A percentile compares a stretch with the other conserved stretches of the same genome.
Evolutionary conservation across 2,888 invertebrate genomes (phyloP).

Genomic region (Pseudoips prasinana): DNA sequence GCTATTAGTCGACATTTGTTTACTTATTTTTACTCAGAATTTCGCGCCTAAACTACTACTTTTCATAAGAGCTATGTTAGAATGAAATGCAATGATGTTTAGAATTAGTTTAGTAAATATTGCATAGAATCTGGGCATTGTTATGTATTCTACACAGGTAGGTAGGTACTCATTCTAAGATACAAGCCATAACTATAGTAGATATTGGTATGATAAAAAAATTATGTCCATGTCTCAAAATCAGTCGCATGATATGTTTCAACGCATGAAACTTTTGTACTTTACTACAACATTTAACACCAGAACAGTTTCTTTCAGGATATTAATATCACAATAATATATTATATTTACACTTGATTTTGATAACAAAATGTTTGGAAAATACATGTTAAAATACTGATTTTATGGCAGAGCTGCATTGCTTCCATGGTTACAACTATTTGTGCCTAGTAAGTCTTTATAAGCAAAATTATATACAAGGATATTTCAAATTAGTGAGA

Average conservation of each 20-base stretch:
- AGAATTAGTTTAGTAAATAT: too few species aligned
- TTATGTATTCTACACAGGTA: too few species aligned
- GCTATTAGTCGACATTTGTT: too few species aligned
- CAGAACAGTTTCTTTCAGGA: conserved; percentile 17
- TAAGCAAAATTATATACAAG: conserved; percentile 27
- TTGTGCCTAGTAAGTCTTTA: conserved; percentile 30
- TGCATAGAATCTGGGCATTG: too few species aligned
- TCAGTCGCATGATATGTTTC: conserved; percentile 47
- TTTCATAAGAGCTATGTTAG: too few species aligned
- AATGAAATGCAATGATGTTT: too few species aligned
- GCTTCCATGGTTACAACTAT: conserved; percentile 18
- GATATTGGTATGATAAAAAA: conserved; percentile 22
- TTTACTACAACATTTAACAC: conserved; percentile 34
- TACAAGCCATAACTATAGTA: too few species aligned
- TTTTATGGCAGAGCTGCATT: conserved; percentile 31
- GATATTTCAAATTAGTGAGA: too few species aligned
- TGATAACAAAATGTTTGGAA: conserved; percentile 7
- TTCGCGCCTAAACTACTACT: too few species aligned
- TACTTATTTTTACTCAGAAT: too few species aligned
- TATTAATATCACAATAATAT: conserved; percentile 23
- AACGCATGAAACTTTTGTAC: conserved; percentile 49
- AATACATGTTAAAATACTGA: conserved; percentile 33
- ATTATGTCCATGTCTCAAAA: conserved; percentile 28
- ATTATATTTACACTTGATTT: conserved; percentile 26
- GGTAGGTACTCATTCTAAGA: too few species aligned